Evolutionary conservation across 2,113 vertebrate species (phyloP).

Genomic region (Mustela lutreola): DNA sequence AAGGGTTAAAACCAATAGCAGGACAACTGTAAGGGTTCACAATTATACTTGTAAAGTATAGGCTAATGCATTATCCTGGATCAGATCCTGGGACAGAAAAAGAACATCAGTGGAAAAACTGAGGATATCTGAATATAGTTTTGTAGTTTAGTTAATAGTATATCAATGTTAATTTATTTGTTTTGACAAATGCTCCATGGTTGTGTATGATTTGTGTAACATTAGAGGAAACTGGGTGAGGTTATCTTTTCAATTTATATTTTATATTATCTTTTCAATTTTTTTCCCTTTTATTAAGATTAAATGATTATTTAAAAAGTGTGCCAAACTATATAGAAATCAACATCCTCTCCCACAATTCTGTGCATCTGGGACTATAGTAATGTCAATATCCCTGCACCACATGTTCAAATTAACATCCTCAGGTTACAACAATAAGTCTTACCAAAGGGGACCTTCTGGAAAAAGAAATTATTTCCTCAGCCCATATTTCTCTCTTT

Average conservation of each 20-base stretch:
- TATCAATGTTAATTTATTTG: neutral
- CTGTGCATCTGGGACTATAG: conserved; percentile 75
- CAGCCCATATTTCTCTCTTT: conserved; percentile 97
- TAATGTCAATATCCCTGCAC: conserved; percentile 62
- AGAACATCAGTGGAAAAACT: neutral
- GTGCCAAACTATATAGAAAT: conserved; percentile 87
- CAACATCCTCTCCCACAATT: conserved; percentile 86
- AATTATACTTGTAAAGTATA: neutral
- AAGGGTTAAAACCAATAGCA: neutral
- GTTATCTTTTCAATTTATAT: neutral
- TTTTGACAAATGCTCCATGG: neutral
- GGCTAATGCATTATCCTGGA: neutral
- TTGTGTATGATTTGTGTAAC: neutral
- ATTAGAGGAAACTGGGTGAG: neutral
- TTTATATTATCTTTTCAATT: neutral
- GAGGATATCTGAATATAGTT: neutral
- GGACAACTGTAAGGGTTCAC: neutral
- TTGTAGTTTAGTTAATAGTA: neutral
- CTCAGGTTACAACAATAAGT: conserved; percentile 93
- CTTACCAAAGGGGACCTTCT: conserved; percentile 95
- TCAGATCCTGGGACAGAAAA: neutral
- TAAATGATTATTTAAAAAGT: conserved; percentile 88
- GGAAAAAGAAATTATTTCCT: conserved; percentile 99
- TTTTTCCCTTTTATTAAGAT: conserved; percentile 83
- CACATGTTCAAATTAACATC: conserved; percentile 93